Conservation (phyloP, 2,888 invertebrate genomes). For the Dicranocentrus wangi region DNA sequence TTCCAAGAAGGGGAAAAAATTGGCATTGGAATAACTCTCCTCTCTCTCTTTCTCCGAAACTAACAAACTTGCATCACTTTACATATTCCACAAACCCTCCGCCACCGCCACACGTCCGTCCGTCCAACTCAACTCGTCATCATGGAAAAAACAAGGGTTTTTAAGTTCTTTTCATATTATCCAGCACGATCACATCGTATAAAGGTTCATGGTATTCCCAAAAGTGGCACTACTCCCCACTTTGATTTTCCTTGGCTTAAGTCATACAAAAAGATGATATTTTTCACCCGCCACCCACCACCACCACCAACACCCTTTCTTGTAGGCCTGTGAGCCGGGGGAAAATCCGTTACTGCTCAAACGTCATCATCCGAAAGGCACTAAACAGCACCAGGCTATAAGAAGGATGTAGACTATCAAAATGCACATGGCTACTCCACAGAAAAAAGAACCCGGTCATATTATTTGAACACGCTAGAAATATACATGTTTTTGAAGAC, state of each 20-base stretch:
- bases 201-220: slow-evolving; percentile 58
- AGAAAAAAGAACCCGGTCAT: too few species aligned
- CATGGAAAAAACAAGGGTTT: slow-evolving; percentile 26
- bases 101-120: not conserved
- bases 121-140: not conserved
- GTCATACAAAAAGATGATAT: slow-evolving; percentile 18
- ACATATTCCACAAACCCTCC: not conserved
- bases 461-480: too few species aligned
- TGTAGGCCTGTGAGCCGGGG: too few species aligned
- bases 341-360: not conserved
- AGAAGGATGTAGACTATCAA: not conserved
- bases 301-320: too few species aligned
- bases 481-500: too few species aligned
- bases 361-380: slow-evolving; percentile 25
- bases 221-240: slow-evolving; percentile 39
- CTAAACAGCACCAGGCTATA: slow-evolving; percentile 40
- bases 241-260: slow-evolving; percentile 47
- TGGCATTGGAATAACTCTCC: not conserved
- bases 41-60: too few species aligned
- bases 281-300: too few species aligned
- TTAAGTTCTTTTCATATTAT: slow-evolving; percentile 42
- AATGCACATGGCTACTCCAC: not conserved
- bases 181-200: slow-evolving; percentile 43
- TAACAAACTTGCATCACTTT: not conserved
- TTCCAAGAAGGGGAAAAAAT: not conserved